Evolutionary conservation across 2,888 invertebrate genomes (phyloP), one percentile per base, ranked within the genome.

Genomic region (Sympetrum striolatum): DNA sequence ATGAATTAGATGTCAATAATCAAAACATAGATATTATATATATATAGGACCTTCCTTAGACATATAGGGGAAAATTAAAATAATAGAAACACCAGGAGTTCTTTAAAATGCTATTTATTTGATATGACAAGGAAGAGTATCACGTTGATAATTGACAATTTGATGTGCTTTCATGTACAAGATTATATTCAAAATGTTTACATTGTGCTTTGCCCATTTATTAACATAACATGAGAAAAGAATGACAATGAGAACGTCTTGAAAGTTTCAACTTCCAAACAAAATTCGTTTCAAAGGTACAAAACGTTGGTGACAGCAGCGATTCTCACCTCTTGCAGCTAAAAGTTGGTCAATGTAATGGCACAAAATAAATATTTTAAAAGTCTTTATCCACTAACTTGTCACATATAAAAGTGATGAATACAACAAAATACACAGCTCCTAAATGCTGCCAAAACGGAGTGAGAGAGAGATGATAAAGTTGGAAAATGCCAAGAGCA

Each of bases 61-160:
- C 2, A 8, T 48, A 14, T 48, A 53, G 14, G 25, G 48, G 81
- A 48, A 15, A 81, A 39, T 14, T 0, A 37, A 86, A 86, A 37
- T 8, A 14, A n/a, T 37, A 12, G 22, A 86, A 53, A 86, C 8
- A 25, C 31, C 25, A 22, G 2, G 1, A 37, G 18, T 37, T 60
- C 25, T 8, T 60, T 6, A 64, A 58, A 86, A 60, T 22, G 58
- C 60, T 86, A 86, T 86, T 86, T 86, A 86, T 60, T 86, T 60
- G 37, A 86, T 22, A 37, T 86, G 58, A 37, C 37, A 86, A 86
- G 37, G 86, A 60, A 86, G 60, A 64, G 35, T 53, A 82, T 86
- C 25, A 60, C 35, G 35, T 86, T 60, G 35, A 86, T 86, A 86
- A 86, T 86, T 86, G 86, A 86, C 86, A 86, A 60, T 86, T 73